A percentile compares a stretch with the other conserved stretches of the same genome.
Conservation (phyloP, 2,888 invertebrate species). For the Aphidoletes aphidimyza region DNA sequence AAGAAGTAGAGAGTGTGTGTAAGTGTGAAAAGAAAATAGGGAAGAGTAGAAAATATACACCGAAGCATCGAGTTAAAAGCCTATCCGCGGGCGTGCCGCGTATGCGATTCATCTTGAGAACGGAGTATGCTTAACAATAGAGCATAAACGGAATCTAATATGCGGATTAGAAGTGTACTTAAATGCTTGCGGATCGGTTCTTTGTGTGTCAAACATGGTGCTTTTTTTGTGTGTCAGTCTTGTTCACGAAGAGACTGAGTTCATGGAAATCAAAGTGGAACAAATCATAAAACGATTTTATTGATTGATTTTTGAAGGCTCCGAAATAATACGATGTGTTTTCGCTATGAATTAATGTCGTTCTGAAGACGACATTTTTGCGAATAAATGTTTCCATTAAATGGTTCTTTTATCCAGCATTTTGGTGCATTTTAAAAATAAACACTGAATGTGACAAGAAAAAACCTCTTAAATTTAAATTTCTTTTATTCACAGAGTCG, state of each 20-base stretch:
- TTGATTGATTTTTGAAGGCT: slow-evolving; percentile 20
- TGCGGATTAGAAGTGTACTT: slow-evolving; percentile 46
- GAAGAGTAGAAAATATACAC: neutral
- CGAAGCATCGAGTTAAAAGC: neutral
- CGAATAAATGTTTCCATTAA: too few species aligned
- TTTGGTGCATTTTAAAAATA: too few species aligned
- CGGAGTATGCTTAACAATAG: slow-evolving; percentile 24
- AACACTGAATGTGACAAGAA: too few species aligned
- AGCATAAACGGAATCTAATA: slow-evolving; percentile 40
- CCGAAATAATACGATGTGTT: neutral
- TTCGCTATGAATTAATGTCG: neutral
- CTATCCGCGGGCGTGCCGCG: neutral
- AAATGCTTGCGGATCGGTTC: neutral
- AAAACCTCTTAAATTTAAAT: too few species aligned
- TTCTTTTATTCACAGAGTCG: too few species aligned
- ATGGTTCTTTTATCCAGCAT: too few species aligned
- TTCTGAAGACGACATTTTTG: neutral
- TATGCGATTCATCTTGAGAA: slow-evolving; percentile 10
- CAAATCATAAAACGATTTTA: slow-evolving; percentile 1
- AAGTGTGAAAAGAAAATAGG: neutral
- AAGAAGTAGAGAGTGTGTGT: neutral
- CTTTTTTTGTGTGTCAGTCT: neutral
- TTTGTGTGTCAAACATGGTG: slow-evolving; percentile 19
- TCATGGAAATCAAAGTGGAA: slow-evolving; percentile 49
- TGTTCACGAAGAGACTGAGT: neutral